Evolutionary conservation across 2,888 invertebrate genomes (phyloP).

Genomic region (Nysson spinosus): DNA sequence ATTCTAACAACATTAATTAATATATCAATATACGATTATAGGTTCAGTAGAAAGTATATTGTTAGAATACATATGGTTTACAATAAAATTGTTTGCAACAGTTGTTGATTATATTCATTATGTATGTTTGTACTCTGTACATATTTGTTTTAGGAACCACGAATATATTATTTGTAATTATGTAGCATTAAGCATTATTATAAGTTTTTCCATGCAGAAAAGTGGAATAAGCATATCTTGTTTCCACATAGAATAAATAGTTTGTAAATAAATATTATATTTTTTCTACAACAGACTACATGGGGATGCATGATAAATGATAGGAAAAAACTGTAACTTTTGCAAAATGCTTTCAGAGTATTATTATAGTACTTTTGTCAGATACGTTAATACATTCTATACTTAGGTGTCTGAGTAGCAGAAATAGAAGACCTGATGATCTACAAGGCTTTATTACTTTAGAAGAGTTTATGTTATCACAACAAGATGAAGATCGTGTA

Average conservation of each 20-base stretch:
- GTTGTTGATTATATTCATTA: constrained; percentile 32
- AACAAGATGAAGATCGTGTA: constrained; percentile 85
- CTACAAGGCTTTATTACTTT: constrained; percentile 85
- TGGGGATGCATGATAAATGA: too few relatives aligned
- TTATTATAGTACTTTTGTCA: background rate
- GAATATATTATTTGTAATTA: too few relatives aligned
- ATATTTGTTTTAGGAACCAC: constrained; percentile 28
- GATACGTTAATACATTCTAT: constrained; percentile 14
- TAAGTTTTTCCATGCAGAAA: too few relatives aligned
- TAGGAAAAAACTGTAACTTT: too few relatives aligned
- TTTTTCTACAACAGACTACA: too few relatives aligned
- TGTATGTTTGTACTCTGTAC: constrained; percentile 29
- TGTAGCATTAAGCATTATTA: too few relatives aligned
- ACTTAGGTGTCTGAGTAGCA: constrained; percentile 29
- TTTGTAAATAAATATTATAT: background rate
- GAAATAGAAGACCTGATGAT: constrained; percentile 78
- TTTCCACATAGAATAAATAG: too few relatives aligned
- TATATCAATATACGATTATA: too few relatives aligned
- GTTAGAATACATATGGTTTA: constrained; percentile 8
- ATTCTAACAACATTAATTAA: too few relatives aligned
- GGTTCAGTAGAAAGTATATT: constrained; percentile 16
- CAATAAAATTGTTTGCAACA: constrained; percentile 32
- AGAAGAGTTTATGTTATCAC: constrained; percentile 88
- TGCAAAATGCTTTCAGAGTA: too few relatives aligned
- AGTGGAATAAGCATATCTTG: too few relatives aligned